Evolutionary conservation across 1,140 invertebrate species (phyloP).

Genomic region (Cydia amplana): DNA sequence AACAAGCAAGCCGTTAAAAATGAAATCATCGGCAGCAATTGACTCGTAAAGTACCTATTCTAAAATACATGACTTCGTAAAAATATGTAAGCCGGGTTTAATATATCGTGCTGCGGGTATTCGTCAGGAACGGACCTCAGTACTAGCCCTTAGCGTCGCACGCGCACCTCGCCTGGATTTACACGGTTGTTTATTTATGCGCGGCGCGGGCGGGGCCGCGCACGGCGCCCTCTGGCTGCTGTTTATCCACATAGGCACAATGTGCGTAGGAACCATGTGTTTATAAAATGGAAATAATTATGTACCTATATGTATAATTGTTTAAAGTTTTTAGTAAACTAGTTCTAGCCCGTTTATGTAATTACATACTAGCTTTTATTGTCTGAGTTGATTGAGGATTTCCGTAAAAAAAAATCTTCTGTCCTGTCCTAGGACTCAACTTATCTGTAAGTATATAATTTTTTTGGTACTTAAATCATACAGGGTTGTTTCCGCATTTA

Average conservation of each 20-base stretch:
- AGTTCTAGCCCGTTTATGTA: too few species aligned
- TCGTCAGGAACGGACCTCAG: neutral
- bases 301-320: too few species aligned
- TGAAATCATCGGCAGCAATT: too few species aligned
- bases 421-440: too few species aligned
- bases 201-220: slow-evolving; percentile 21
- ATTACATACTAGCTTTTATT: too few species aligned
- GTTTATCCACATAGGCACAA: neutral
- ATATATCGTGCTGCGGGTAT: neutral
- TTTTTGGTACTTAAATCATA: too few species aligned
- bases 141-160: slow-evolving; percentile 26
- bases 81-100: neutral
- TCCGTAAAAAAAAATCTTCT: too few species aligned
- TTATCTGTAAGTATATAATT: too few species aligned
- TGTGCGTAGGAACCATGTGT: neutral
- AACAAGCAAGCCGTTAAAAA: too few species aligned
- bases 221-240: slow-evolving; percentile 28
- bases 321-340: too few species aligned
- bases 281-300: neutral
- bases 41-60: neutral
- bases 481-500: too few species aligned
- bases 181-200: slow-evolving; percentile 31
- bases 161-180: slow-evolving; percentile 22
- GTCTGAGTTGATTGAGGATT: too few species aligned
- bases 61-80: neutral